Evolutionary conservation across 2,113 vertebrate species (phyloP), one percentile per base, ranked within the genome.

Genomic region (Pica pica): DNA sequence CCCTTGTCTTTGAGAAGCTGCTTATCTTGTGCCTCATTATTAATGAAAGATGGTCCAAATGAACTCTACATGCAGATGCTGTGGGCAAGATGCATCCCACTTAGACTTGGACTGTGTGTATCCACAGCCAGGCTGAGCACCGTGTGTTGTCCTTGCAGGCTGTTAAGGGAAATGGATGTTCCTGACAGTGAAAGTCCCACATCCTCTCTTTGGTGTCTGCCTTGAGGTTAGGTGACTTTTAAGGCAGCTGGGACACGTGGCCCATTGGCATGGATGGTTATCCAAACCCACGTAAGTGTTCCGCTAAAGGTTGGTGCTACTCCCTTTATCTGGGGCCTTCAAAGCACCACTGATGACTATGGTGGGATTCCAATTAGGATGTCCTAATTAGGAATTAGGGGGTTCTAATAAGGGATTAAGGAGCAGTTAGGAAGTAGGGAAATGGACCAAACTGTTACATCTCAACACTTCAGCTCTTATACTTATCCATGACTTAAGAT

Each of bases 401-500:
- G 83, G 50, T 74, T 81, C 86, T 86, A 81, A 90, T 6, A 7
- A 77, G 56, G 59, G 71, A 89, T 83, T 92, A 90, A n/a, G 56
- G 76, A 70, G 39, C 59, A 93, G 59, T 90, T 74, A 89, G 27
- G 50, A 95, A 87, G 42, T 11, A 67, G 64, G 56, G 39, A 91
- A 63, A 88, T n/a, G 75, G 79, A 69, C 76, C 73, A 63, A 88
- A 88, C 71, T 63, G 79, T 87, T 80, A 47, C 52, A 77, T 93
- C 87, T 74, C 59, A 85, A 93, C 55, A 70, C 30, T 85, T 80
- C 47, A 53, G 33, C 84, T 86, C 50, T 80, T 90, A 52, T 5
- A 67, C 50, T 90, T 77, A 92, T 23, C 83, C 60, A 78, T 89
- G 76, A 92, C 49, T 96, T 95, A 90, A 96, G 87, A 93, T 83